Evolutionary conservation across 53 echinoderm and acorn worm genomes (phyloP).

Genomic region (Zoroaster sp.): DNA sequence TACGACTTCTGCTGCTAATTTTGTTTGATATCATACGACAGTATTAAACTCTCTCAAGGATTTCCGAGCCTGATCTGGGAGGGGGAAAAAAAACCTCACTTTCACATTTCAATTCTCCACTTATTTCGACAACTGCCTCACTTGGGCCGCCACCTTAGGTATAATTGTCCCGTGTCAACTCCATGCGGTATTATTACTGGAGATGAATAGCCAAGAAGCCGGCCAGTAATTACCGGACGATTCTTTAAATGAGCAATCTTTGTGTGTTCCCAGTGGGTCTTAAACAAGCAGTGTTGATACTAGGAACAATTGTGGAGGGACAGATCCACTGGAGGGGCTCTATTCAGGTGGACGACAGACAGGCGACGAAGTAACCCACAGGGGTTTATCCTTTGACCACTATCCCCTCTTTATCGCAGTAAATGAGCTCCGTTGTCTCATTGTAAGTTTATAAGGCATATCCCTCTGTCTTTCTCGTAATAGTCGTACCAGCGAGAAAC

Average conservation of each 20-base stretch:
- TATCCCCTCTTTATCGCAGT: neutral
- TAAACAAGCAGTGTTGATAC: constrained; percentile 34
- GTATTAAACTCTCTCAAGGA: too few relatives aligned
- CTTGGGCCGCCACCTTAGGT: neutral
- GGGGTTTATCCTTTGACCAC: neutral
- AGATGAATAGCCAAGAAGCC: neutral
- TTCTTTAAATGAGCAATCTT: constrained; percentile 54
- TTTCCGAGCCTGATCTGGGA: too few relatives aligned
- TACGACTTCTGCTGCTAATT: too few relatives aligned
- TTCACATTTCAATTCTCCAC: constrained; percentile 8
- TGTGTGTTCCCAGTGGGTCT: neutral
- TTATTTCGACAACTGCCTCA: constrained; percentile 32
- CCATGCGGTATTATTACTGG: neutral
- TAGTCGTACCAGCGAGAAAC: neutral
- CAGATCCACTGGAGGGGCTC: neutral
- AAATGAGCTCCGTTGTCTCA: constrained; percentile 37
- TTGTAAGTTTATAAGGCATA: neutral
- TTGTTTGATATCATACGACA: too few relatives aligned
- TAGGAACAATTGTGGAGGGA: constrained; percentile 2
- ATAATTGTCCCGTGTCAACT: constrained; percentile 23
- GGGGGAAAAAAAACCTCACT: neutral
- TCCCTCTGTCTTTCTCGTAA: neutral
- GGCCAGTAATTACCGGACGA: constrained; percentile 10
- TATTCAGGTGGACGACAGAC: constrained; percentile 43
- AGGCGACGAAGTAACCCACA: constrained; percentile 15